Evolutionary conservation across 2,113 vertebrate species (phyloP), one percentile per base, ranked within the genome.

Genomic region (Myrmecophaga tridactyla): DNA sequence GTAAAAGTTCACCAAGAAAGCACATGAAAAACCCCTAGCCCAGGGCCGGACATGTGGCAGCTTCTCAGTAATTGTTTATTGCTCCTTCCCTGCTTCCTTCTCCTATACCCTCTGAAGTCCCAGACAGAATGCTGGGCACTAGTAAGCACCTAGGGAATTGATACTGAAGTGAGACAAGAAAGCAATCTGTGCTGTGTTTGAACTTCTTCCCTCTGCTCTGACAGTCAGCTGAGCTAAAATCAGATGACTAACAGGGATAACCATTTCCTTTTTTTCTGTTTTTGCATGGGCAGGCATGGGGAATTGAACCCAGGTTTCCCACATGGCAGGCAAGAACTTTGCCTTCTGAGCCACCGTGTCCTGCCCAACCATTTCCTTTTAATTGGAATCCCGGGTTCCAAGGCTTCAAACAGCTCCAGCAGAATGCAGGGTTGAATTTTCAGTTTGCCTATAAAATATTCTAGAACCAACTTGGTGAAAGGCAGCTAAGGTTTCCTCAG

Each of bases 351-450:
- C n/a, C n/a, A n/a, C n/a, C n/a, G n/a, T n/a, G n/a, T n/a, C n/a
- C n/a, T n/a, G n/a, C n/a, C 11, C 36, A 70, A 15, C 58, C 43
- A 23, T 84, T 95, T 94, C 83, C 36, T 90, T 81, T 94, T 86
- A 84, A 90, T 87, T 60, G n/a, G 46, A 36, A n/a, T 85, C 72
- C 81, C 46, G 48, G 69, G n/a, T 60, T 94, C 56, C 1, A 2
- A 60, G 39, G 5, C 41, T 95, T 87, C 73, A 51, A 58, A 90
- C 14, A n/a, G 7, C 10, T 95, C n/a, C 17, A 43, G 46, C 46
- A 78, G 60, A 77, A 27, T 3, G 8, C 20, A 43, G 82, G 58
- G 7, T 53, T 95, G 34, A 25, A 46, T 84, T 43, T 75, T 56
- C 15, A n/a, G 7, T 62, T 95, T 78, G n/a, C 27, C 85, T 86